Conservation (phyloP, 2,888 invertebrate species). For the Listrodromus nycthemerus region DNA sequence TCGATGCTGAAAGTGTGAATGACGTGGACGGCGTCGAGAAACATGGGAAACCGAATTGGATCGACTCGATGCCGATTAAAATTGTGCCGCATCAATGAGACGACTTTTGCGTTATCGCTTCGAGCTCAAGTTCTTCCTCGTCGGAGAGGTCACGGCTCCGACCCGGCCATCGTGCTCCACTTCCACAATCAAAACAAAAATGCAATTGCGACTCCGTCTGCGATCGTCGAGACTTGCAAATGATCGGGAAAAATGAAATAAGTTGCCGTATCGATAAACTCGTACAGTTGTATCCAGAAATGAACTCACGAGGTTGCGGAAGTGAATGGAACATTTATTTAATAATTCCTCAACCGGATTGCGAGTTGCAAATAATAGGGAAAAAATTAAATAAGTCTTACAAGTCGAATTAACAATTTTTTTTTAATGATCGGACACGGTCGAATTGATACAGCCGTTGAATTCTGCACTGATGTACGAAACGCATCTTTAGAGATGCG, state of each 20-base stretch:
- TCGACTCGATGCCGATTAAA: background rate
- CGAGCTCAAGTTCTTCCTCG: slow-evolving; percentile 25
- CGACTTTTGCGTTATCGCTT: background rate
- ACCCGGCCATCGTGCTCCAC: slow-evolving; percentile 24
- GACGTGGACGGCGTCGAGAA: background rate
- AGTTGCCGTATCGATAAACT: too few species aligned
- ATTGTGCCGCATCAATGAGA: slow-evolving; percentile 16
- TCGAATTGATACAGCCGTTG: slow-evolving; percentile 6
- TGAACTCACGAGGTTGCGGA: slow-evolving; percentile 25
- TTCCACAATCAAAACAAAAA: slow-evolving; percentile 32
- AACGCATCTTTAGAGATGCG: too few species aligned
- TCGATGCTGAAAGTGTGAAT: background rate
- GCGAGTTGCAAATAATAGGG: too few species aligned
- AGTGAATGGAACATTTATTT: background rate
- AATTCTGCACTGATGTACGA: background rate
- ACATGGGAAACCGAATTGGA: background rate
- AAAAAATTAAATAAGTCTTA: too few species aligned
- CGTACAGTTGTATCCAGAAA: background rate
- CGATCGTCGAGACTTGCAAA: background rate
- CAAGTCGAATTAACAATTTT: too few species aligned
- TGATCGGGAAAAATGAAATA: background rate
- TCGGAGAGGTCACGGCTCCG: slow-evolving; percentile 49
- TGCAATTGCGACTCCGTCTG: background rate
- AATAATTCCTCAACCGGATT: too few species aligned
- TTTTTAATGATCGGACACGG: too few species aligned